These are phyloP conservation scores for Anneissia japonica DNA, from an alignment of 35 echinoderm and acorn worm species.

Conservation along the genomic window DNA sequence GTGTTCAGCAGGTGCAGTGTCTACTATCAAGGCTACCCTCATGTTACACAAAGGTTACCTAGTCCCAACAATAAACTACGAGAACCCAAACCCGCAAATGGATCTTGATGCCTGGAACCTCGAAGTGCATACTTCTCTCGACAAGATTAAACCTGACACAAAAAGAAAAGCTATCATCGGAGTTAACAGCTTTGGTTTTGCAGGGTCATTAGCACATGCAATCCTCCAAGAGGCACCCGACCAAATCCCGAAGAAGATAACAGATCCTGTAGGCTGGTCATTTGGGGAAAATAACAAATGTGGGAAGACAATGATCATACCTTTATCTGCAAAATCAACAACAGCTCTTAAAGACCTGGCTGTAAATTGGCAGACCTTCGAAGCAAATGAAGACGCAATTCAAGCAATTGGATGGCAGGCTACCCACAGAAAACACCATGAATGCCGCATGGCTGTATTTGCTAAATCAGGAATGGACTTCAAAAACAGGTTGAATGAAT, in stretches of 20 bases:
- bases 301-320: conserved; percentile 57
- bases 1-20: conserved; percentile 57
- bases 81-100: conserved; percentile 56
- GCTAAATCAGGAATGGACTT: conserved; percentile 63
- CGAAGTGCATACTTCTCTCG: background rate
- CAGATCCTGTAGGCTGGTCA: conserved; percentile 23
- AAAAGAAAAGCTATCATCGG: conserved; percentile 58
- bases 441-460: conserved; percentile 64
- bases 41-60: conserved; percentile 69
- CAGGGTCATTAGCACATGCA: conserved; percentile 71
- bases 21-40: conserved; percentile 84
- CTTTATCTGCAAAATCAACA: conserved; percentile 75
- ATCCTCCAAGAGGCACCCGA: conserved; percentile 81
- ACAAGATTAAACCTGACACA: conserved; percentile 17
- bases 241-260: background rate
- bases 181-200: conserved; percentile 92
- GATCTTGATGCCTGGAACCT: conserved; percentile 51
- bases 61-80: conserved; percentile 79
- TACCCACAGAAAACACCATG: conserved; percentile 58
- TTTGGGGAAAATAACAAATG: conserved; percentile 38
- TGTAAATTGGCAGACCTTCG: conserved; percentile 47
- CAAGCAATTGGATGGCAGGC: conserved; percentile 62
- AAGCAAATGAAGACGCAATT: conserved; percentile 57
- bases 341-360: conserved; percentile 57
- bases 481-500: conserved; percentile 37